Percentiles rank a stretch among this genome's conserved stretches.
Conservation (phyloP, 92 coral and sea anemone species). For the Epizoanthus stellaris region DNA sequence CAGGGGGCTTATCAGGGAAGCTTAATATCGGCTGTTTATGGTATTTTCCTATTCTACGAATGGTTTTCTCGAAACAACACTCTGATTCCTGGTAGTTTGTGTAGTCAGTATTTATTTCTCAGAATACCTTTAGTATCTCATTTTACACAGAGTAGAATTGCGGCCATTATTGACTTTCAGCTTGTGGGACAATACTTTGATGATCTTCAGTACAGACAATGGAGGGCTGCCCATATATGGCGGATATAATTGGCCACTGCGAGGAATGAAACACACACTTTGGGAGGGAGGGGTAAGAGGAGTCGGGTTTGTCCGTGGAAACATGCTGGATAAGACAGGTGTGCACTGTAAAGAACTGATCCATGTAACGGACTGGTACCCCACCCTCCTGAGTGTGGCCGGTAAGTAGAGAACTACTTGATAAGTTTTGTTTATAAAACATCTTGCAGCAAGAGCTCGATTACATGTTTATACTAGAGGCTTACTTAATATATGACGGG, state of each 20-base stretch:
- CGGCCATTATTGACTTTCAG: conserved; percentile 29
- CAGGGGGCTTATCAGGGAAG: no score
- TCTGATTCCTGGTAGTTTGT: no score
- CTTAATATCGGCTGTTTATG: no score
- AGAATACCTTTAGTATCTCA: not conserved
- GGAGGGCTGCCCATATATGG: conserved; percentile 71
- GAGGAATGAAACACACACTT: conserved; percentile 68
- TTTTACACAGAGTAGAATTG: not conserved
- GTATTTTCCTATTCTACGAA: no score
- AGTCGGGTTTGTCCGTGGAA: conserved; percentile 71
- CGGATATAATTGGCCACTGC: conserved; percentile 85
- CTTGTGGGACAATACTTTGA: conserved; percentile 69
- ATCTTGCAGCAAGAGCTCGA: no score
- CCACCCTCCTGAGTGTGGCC: conserved; percentile 67
- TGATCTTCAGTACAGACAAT: conserved; percentile 77
- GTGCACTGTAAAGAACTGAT: conserved; percentile 60
- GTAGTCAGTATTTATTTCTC: not conserved
- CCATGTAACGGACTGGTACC: conserved; percentile 81
- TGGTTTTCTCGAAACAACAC: no score
- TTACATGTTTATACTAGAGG: no score
- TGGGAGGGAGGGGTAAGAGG: conserved; percentile 89
- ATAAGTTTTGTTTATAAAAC: no score
- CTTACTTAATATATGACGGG: no score
- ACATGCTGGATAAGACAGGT: conserved; percentile 58
- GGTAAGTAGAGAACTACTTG: conserved; percentile 34